Conservation (phyloP, 1,140 invertebrate species). For the Zaprionus davidi region DNA sequence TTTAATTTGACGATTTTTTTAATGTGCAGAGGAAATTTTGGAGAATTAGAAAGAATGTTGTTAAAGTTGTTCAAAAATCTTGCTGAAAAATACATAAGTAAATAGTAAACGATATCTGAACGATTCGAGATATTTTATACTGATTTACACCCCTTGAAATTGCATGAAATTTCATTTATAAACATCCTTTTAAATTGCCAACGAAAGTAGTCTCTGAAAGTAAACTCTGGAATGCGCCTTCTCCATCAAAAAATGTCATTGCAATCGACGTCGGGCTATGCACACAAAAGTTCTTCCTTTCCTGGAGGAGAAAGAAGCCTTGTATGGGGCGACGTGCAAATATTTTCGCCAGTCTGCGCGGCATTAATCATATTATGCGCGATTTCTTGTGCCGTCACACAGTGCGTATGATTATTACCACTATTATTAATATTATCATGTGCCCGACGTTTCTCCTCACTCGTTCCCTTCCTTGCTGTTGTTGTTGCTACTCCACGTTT, state of each 20-base stretch:
- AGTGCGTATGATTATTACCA: slow-evolving; percentile 82
- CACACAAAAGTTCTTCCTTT: slow-evolving; percentile 2
- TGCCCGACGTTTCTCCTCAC: slow-evolving; percentile 45
- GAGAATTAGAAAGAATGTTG: neutral
- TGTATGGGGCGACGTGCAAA: slow-evolving; percentile 63
- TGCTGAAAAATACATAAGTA: too few species aligned
- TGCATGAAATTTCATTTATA: too few species aligned
- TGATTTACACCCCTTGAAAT: too few species aligned
- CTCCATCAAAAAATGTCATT: neutral
- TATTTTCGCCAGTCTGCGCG: slow-evolving; percentile 67
- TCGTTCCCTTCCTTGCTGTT: neutral
- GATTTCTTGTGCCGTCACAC: slow-evolving; percentile 65
- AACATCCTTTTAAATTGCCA: too few species aligned
- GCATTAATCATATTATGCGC: slow-evolving; percentile 80
- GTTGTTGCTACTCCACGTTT: slow-evolving; percentile 24
- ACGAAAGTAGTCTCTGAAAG: neutral
- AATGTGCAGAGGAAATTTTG: neutral
- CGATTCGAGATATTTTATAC: too few species aligned
- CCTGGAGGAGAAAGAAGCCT: slow-evolving; percentile 15
- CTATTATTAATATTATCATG: slow-evolving; percentile 83
- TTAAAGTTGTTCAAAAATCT: neutral
- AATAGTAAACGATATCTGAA: too few species aligned
- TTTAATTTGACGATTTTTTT: neutral
- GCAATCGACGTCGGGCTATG: too few species aligned
- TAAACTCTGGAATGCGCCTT: neutral